Evolutionary conservation across 2,888 invertebrate genomes (phyloP).

Genomic region (Chrysina gloriosa): DNA sequence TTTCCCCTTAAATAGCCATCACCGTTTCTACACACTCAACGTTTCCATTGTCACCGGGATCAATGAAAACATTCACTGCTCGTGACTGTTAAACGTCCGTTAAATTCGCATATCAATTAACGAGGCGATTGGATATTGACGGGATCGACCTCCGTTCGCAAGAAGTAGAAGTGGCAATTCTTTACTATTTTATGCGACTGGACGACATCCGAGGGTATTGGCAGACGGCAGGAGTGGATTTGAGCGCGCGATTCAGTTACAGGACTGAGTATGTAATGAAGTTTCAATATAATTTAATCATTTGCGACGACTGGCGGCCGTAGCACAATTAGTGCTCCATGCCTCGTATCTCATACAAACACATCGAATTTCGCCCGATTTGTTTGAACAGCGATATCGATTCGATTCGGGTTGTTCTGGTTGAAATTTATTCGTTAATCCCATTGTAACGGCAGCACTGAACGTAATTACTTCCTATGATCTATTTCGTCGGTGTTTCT

Average conservation of each 20-base stretch:
- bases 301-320: background rate
- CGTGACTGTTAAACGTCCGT: no score
- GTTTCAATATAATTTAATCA: constrained; percentile 15
- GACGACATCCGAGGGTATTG: no score
- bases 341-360: background rate
- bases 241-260: background rate
- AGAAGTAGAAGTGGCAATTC: no score
- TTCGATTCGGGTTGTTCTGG: background rate
- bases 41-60: no score
- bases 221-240: no score
- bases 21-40: no score
- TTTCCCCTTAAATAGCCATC: no score
- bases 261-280: background rate
- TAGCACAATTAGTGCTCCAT: background rate
- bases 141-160: no score
- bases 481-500: background rate
- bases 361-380: background rate
- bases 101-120: no score
- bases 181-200: no score
- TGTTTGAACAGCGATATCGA: background rate
- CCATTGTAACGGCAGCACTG: background rate
- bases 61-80: no score
- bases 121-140: no score
- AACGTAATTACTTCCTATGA: background rate
- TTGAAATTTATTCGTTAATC: background rate